Base-by-base conservation (phyloP, 2,113 vertebrate species). In the Cyanoramphus novaezelandiae region DNA sequence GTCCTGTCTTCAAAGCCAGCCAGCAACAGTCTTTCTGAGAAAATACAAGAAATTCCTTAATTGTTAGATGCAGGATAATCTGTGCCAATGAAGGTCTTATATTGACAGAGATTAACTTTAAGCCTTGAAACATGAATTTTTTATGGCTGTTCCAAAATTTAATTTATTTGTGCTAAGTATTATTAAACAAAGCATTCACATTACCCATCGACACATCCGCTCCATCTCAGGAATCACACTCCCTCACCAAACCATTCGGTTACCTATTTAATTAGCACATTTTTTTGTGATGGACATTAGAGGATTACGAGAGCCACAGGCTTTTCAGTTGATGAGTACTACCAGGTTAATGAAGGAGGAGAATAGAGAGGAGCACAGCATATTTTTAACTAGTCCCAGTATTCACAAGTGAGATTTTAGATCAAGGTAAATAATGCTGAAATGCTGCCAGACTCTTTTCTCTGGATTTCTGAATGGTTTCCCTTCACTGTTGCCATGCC, bases 91-190 rank as follows among this genome's bases (percentile, higher is more conserved):
- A 82, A 53, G 37, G 77, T 72, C 1, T 65, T 65, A 69, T 68
- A 60, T 85, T 60, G 64, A 86, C 71, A 88, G 79, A 92, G 79
- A 90, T 93, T 71, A 92, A 88, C 53, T 88, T 88, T 35, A 88
- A 90, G 67, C 82, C 88, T 24, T 13, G 35, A 93, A 78, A 69
- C 76, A 55, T 64, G 47, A 95, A 80, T 80, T 95, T 81, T 86
- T 83, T 86, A 83, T 20, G 28, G 47, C 43, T 2, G 1, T 67
- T 94, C 50, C 92, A 90, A 90, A 93, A 81, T 86, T 79, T 90
- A 59, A 90, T 96, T 92, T 94, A 92, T 92, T 78, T 64, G 25
- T 20, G 14, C 39, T 86, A 94, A 93, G 71, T 88, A 90, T 81
- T 77, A 83, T 81, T 90, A 74, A 53, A 80, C 37, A 29, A 33